Conservation (phyloP, 2,888 invertebrate genomes). For the Ypsolopha sequella region DNA sequence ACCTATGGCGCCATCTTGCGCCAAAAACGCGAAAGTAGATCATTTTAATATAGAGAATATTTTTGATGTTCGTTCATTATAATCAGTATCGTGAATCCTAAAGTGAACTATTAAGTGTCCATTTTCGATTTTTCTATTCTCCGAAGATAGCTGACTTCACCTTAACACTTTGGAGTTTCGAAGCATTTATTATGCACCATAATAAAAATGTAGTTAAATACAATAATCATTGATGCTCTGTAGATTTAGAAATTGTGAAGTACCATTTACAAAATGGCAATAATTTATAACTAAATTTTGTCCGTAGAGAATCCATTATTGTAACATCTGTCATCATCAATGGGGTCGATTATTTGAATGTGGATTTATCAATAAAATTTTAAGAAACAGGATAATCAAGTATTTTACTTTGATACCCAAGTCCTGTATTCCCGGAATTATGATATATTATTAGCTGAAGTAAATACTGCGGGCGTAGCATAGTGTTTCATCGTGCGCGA, state of each 20-base stretch:
- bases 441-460: no score
- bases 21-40: slow-evolving; percentile 44
- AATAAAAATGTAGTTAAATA: slow-evolving; percentile 22
- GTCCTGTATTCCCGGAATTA: not conserved
- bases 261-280: slow-evolving; percentile 65
- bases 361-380: slow-evolving; percentile 69
- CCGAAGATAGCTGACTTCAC: slow-evolving; percentile 42
- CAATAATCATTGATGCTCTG: slow-evolving; percentile 46
- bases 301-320: slow-evolving; percentile 57
- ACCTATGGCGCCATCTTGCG: not conserved
- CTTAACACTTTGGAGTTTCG: slow-evolving; percentile 38
- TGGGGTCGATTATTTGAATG: slow-evolving; percentile 69
- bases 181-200: slow-evolving; percentile 67
- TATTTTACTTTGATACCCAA: not conserved
- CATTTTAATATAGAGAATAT: slow-evolving; percentile 55
- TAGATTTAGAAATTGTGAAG: slow-evolving; percentile 61
- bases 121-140: slow-evolving; percentile 51
- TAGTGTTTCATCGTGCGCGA: no score
- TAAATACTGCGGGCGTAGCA: no score
- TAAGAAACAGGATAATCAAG: slow-evolving; percentile 21
- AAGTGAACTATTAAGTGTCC: slow-evolving; percentile 49
- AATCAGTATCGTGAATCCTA: slow-evolving; percentile 60
- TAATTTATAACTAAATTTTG: slow-evolving; percentile 52
- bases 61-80: slow-evolving; percentile 47
- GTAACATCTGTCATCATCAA: slow-evolving; percentile 63